A percentile compares a stretch with the other conserved stretches of the same genome.
Conservation (phyloP, 2,888 invertebrate species). For the Tachina grossa region DNA sequence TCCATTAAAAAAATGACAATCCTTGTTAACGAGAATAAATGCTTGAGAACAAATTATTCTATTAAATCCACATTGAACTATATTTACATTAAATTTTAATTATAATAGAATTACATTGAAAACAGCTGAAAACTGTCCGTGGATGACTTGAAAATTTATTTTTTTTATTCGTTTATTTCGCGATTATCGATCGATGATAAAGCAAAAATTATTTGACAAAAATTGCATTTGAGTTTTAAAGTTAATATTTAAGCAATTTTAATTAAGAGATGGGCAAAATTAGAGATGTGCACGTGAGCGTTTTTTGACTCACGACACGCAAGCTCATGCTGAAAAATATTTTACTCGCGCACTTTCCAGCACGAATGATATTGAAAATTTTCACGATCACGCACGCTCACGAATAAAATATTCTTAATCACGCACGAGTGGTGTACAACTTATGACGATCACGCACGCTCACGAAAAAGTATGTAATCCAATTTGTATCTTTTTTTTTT, state of each 20-base stretch:
- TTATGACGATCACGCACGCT: no score
- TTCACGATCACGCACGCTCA: no score
- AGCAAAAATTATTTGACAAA: not conserved
- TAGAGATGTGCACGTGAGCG: no score
- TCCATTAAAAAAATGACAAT: constrained; percentile 2
- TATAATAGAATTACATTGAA: not conserved
- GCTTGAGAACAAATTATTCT: not conserved
- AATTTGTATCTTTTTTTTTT: no score
- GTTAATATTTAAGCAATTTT: not conserved
- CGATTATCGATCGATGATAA: not conserved
- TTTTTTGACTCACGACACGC: no score
- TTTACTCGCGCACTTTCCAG: no score
- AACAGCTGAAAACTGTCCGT: not conserved
- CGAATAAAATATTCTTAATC: no score
- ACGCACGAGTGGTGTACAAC: no score
- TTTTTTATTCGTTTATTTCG: not conserved
- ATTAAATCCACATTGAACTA: constrained; percentile 27
- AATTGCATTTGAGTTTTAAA: not conserved
- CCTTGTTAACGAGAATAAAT: no score
- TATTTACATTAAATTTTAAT: constrained; percentile 29
- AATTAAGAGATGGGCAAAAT: not conserved
- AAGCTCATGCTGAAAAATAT: no score
- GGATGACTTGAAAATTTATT: constrained; percentile 6
- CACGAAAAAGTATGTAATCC: no score
- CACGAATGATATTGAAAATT: no score